Conservation (phyloP, 1,140 invertebrate genomes). For the Drosophila nasuta region DNA sequence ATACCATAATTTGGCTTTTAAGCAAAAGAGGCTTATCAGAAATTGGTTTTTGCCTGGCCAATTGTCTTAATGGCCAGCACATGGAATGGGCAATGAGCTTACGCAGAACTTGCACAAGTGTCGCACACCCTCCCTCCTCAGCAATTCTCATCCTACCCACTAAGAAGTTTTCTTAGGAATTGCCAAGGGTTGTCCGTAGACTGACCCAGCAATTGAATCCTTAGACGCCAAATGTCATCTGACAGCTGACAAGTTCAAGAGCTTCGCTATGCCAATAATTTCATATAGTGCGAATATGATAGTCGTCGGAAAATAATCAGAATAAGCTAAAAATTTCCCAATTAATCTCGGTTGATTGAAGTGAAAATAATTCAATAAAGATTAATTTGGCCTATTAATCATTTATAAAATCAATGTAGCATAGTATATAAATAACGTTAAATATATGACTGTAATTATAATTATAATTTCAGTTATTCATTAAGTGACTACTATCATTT, state of each 20-base stretch:
- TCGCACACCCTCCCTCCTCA: constrained; percentile 15
- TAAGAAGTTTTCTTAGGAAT: not conserved
- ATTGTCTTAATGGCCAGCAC: constrained; percentile 75
- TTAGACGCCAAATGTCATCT: not conserved
- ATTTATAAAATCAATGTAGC: too few relatives aligned
- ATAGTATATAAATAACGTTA: too few relatives aligned
- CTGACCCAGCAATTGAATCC: constrained; percentile 18
- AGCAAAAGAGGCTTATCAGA: constrained; percentile 81
- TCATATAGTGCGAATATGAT: not conserved
- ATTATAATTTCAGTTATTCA: too few relatives aligned
- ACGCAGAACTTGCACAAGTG: constrained; percentile 49
- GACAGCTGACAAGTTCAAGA: not conserved
- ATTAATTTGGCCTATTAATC: too few relatives aligned
- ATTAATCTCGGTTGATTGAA: not conserved
- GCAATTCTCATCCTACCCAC: not conserved
- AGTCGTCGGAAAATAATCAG: not conserved
- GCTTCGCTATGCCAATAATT: not conserved
- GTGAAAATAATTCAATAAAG: too few relatives aligned
- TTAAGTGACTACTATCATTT: too few relatives aligned
- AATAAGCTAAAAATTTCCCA: not conserved
- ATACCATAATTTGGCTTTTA: constrained; percentile 82
- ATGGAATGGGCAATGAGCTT: constrained; percentile 60
- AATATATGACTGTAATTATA: too few relatives aligned
- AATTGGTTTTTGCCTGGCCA: constrained; percentile 79
- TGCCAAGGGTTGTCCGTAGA: constrained; percentile 22